A percentile compares a stretch with the other conserved stretches of the same genome.
Conservation (phyloP, 2,888 invertebrate genomes). For the Aleiodes leptofemur region DNA sequence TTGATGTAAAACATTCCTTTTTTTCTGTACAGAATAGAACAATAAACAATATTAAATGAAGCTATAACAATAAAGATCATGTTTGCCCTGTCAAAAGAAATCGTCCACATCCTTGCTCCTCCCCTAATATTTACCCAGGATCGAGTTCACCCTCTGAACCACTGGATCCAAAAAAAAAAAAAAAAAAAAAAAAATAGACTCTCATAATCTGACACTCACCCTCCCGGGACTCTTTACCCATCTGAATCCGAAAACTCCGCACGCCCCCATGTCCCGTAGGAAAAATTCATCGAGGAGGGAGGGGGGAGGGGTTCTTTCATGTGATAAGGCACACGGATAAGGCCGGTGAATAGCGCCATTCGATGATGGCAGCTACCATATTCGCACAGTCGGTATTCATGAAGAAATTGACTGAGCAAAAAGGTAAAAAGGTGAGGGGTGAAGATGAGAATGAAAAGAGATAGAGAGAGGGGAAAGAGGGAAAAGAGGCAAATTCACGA, state of each 20-base stretch:
- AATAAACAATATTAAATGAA: conserved; percentile 3
- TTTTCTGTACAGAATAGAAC: too few species aligned
- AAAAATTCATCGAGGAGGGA: conserved; percentile 52
- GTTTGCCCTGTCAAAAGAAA: conserved; percentile 27
- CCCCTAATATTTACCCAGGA: conserved; percentile 49
- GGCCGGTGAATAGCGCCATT: conserved; percentile 45
- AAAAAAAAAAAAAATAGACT: conserved; percentile 15
- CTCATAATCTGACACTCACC: conserved; percentile 38
- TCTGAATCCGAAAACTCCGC: conserved; percentile 20
- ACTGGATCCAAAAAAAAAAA: background rate
- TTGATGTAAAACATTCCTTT: too few species aligned
- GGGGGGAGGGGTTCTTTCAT: conserved; percentile 35
- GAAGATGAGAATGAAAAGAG: conserved; percentile 43
- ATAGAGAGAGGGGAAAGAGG: too few species aligned
- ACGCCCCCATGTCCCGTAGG: conserved; percentile 38
- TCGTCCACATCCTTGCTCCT: conserved; percentile 20
- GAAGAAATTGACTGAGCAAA: conserved; percentile 47
- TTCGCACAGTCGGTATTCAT: conserved; percentile 48
- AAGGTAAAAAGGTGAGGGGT: conserved; percentile 45
- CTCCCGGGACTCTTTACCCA: conserved; percentile 32
- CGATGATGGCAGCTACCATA: conserved; percentile 48
- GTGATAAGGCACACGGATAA: conserved; percentile 54
- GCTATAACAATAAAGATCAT: conserved; percentile 30
- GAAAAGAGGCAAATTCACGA: conserved; percentile 65
- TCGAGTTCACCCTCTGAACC: conserved; percentile 26